Evolutionary conservation across 2,797 vertebrate species (phyloP), one percentile per base, ranked within the genome.

Genomic region (Lophotriccus pileatus): DNA sequence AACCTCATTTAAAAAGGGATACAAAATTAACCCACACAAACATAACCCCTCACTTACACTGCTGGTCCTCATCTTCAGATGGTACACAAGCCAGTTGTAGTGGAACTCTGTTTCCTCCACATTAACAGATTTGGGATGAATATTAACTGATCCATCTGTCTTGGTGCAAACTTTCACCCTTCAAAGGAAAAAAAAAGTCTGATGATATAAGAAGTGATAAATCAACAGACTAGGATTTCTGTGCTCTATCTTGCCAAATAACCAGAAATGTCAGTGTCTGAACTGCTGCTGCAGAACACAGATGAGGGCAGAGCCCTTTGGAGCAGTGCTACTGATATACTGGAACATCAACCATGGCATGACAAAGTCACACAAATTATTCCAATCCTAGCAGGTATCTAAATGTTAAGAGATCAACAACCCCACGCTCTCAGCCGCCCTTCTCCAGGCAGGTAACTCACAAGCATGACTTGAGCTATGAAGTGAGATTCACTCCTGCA

Each of bases 61-160:
- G 96, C 98, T 99, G 10, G 99, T 99, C 90, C 98, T 99, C 99
- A 99, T 99, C 98, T 99, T 99, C 84, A 99, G 97, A 94, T 99
- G 99, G 96, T 99, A 99, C 96, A 99, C 98, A 10, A 99, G 99
- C 99, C 99, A 99, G 64, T 98, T 98, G 36, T 99, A 99, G 91
- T 99, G 98, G 96, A 99, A 99, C 77, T 99, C 98, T 0, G 94
- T 98, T 95, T 99, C 99, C 69, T 99, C 99, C 5, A 98, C 98
- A 3, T 99, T 99, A 78, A 99, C 99, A 1, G 99, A 99, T 83
- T 99, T 99, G 2, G 99, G 99, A 94, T 99, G 99, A 97, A 99
- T 99, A 43, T 98, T 98, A 78, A 99, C 99, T 63, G 98, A 98
- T 23, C 99, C 99, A 47, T 99, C 99, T 3, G 98, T 96, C 96